Conservation (phyloP, 1,140 invertebrate species). For the Drosophila cardini region DNA sequence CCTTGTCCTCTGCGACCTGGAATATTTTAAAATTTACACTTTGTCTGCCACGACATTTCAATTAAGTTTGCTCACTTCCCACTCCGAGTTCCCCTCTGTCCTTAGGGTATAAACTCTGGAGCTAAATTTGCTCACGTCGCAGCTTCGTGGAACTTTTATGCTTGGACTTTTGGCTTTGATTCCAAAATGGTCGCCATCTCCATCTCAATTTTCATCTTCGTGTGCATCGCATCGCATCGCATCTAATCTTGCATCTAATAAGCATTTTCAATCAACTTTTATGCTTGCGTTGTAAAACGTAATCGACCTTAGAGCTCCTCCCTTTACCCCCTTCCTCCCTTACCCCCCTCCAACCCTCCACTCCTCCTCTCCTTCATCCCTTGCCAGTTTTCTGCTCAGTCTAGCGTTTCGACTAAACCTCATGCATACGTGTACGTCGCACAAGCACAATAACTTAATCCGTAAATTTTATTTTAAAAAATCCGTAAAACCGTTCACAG, state of each 20-base stretch:
- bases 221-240: slow-evolving; percentile 52
- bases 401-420: slow-evolving; percentile 32
- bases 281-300: slow-evolving; percentile 82
- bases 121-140: slow-evolving; percentile 78
- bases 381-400: slow-evolving; percentile 9
- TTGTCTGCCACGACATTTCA: slow-evolving; percentile 72
- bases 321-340: slow-evolving; percentile 5
- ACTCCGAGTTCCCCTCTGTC: not conserved
- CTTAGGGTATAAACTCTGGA: slow-evolving; percentile 18
- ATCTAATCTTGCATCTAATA: slow-evolving; percentile 85
- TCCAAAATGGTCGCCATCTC: slow-evolving; percentile 53
- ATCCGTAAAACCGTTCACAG: slow-evolving; percentile 75
- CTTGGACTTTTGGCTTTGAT: slow-evolving; percentile 59
- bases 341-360: too few species aligned
- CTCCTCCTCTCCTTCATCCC: not conserved
- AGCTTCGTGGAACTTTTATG: slow-evolving; percentile 66
- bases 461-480: slow-evolving; percentile 84
- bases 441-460: slow-evolving; percentile 81
- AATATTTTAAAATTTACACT: slow-evolving; percentile 62
- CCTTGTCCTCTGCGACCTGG: slow-evolving; percentile 1
- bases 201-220: slow-evolving; percentile 1
- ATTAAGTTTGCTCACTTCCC: slow-evolving; percentile 59
- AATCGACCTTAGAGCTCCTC: slow-evolving; percentile 76
- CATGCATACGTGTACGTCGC: slow-evolving; percentile 34
- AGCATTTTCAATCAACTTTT: slow-evolving; percentile 85